Evolutionary conservation across 2,113 vertebrate genomes (phyloP), one percentile per base, ranked within the genome.

Genomic region (Alexandromys fortis): DNA sequence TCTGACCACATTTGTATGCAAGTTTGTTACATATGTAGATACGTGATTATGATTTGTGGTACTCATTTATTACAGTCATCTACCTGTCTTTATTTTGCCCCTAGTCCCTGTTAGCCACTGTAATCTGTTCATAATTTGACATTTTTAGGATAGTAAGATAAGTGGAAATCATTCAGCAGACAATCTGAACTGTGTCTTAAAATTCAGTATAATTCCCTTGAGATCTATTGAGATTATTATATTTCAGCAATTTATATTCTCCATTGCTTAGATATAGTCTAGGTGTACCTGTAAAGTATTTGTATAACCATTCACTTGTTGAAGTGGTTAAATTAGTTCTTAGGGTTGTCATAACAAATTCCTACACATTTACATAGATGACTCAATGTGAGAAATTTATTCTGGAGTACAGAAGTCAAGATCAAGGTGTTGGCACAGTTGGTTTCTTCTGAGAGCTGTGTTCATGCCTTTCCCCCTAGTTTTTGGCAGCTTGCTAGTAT

Each of bases 191-290:
- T 93, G 68, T n/a, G 47, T 81, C 90, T 92, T 16, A 58, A 35
- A 83, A 72, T 72, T 72, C 73, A 72, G 42, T 61, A 90, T 63
- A 94, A 22, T 79, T 42, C 61, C 26, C 65, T 91, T 93, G 67
- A 55, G 13, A 77, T 82, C 68, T 12, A 61, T 77, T 26, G 26
- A 45, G 49, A 65, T 79, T 14, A 13, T n/a, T 19, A 2, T n/a
- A 30, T 94, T 42, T 79, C 26, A 93, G 58, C 58, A 96, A 14
- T 91, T 89, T 68, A 35, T 79, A 79, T n/a, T 30, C 19, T 93
- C 77, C 26, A 21, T 79, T 35, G 17, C 78, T 81, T 30, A 55
- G 78, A 55, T 81, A 33, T 52, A 52, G 35, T 93, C 92, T 45
- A 76, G 73, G 73, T 72, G 3, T 72, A 42, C 22, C 47, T 47